A percentile compares a stretch with the other conserved stretches of the same genome.
phyloP scores from a whole-genome alignment of 2,888 invertebrate genomes.

The Phytoseiulus persimilis region DNA sequence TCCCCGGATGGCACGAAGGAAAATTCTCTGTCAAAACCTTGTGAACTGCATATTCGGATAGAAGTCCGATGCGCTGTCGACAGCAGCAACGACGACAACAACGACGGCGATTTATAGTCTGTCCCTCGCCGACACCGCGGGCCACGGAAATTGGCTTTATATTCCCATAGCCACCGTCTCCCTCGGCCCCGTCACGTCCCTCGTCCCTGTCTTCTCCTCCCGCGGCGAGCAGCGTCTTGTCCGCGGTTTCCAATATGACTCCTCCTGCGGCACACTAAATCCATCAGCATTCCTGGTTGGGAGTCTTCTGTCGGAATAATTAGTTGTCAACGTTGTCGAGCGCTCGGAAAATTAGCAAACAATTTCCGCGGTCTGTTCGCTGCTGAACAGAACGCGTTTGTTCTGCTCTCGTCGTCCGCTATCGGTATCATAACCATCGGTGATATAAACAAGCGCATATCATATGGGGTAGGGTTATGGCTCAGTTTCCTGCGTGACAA shows the following conservation, averaged over 20 bases:
- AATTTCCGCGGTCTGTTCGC: neutral
- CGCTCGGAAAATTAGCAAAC: neutral
- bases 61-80: neutral
- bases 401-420: neutral
- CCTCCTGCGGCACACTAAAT: neutral
- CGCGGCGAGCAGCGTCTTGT: neutral
- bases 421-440: neutral
- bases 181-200: neutral
- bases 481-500: neutral
- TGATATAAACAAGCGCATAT: neutral
- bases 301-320: neutral
- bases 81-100: neutral
- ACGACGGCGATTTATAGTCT: neutral
- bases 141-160: conserved; percentile 5
- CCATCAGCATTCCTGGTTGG: neutral
- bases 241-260: neutral
- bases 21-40: neutral
- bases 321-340: neutral
- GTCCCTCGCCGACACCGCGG: neutral
- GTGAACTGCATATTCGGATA: neutral
- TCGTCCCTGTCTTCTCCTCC: neutral
- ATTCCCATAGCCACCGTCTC: neutral
- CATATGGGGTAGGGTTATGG: neutral
- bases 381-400: neutral
- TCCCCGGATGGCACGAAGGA: neutral